Percentiles rank a stretch among this genome's conserved stretches.
phyloP scores from a whole-genome alignment of 2,113 vertebrate genomes.

The Anolis sagrei region DNA sequence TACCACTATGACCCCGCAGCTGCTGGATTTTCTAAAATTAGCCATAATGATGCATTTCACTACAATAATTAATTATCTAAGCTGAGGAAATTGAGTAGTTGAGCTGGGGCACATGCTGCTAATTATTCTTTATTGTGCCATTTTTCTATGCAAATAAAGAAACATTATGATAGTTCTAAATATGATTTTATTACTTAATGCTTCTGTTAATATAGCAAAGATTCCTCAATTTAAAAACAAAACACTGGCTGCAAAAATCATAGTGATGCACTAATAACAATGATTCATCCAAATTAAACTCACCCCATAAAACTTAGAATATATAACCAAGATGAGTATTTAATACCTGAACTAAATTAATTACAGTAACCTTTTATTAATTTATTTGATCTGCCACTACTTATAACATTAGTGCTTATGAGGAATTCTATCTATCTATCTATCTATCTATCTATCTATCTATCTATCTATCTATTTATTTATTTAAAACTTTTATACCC shows the following conservation, averaged over 20 bases:
- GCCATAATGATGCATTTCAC: constrained; percentile 72
- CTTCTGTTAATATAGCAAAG: constrained; percentile 47
- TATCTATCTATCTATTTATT: too few relatives aligned
- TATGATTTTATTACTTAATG: constrained; percentile 69
- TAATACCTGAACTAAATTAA: constrained; percentile 2
- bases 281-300: constrained; percentile 26
- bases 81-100: constrained; percentile 72
- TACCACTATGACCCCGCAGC: constrained; percentile 74
- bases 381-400: not conserved
- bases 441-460: too few relatives aligned
- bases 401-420: not conserved
- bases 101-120: constrained; percentile 68
- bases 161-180: constrained; percentile 76
- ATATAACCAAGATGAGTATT: not conserved
- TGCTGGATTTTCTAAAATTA: constrained; percentile 76
- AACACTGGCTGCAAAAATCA: constrained; percentile 19
- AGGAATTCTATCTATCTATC: too few relatives aligned
- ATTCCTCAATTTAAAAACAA: constrained; percentile 41
- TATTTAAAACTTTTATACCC: too few relatives aligned
- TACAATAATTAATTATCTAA: constrained; percentile 75
- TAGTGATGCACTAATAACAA: constrained; percentile 38
- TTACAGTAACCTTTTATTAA: not conserved
- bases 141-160: constrained; percentile 76
- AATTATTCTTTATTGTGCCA: constrained; percentile 76
- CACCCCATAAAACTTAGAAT: constrained; percentile 29